Evolutionary conservation across 2,888 invertebrate genomes (phyloP), one percentile per base, ranked within the genome.

Genomic region (Papilio gigon): DNA sequence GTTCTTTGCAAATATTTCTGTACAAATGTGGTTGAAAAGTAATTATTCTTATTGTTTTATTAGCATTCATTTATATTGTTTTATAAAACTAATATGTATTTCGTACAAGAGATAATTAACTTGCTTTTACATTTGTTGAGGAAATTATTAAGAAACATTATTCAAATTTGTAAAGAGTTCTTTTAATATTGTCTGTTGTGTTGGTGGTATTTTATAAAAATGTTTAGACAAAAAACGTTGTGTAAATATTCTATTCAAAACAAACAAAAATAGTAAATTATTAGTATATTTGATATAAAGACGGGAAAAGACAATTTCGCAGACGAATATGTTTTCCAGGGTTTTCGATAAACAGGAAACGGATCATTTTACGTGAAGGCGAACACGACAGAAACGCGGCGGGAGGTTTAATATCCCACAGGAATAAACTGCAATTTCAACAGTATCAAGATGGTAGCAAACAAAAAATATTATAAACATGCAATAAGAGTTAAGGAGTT

Each of bases 381-480:
- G 78, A 81, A 80, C 76, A 78, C 77, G 78, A 70, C 74, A 73
- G 76, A 75, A 80, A 81, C 82, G 77, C 85, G 78, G 80, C 84
- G 84, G 84, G 84, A 80, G 83, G 83, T 77, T 84, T 86, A 88
- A 88, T 89, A 86, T 90, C 89, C 89, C 89, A 72, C 70, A 87
- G 89, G 90, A 88, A 83, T 81, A 83, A 74, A 83, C 79, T 82
- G 88, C 90, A 88, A 89, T 90, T 90, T 89, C 85, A 82, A 79
- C 75, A 82, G 79, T 79, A 87, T 85, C 81, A 82, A 79, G 78
- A 81, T 77, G 79, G 83, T 33, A 78, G 78, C 79, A 84, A 80
- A 85, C 82, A 82, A 84, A 85, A n/a, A 86, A 88, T 86, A 88
- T 86, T 88, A 84, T 84, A 81, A 84, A 78, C 78, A 81, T 80